phyloP scores from a whole-genome alignment of 2,888 invertebrate species.

The Salpingus planirostris region DNA sequence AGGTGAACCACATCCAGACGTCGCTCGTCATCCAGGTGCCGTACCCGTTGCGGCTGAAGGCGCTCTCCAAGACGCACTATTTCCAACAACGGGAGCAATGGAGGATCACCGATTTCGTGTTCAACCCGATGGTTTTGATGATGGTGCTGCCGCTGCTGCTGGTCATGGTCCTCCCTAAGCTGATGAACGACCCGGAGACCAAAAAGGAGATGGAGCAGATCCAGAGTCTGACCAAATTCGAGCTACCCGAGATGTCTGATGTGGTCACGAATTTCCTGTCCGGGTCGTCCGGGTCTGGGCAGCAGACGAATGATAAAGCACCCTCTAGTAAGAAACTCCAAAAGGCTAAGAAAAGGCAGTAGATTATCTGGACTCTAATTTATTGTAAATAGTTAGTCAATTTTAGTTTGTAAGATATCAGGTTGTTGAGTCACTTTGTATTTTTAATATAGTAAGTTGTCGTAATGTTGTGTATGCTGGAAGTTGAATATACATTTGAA shows the following conservation, averaged over 20 bases:
- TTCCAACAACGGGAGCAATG: conserved; percentile 95
- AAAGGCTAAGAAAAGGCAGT: conserved; percentile 33
- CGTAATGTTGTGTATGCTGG: too few species aligned
- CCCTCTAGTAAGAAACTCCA: conserved; percentile 28
- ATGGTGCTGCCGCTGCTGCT: conserved; percentile 88
- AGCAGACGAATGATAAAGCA: conserved; percentile 10
- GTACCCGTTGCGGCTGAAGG: conserved; percentile 86
- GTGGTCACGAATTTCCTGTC: conserved; percentile 81
- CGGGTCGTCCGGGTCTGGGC: conserved; percentile 54
- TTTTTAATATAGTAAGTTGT: too few species aligned
- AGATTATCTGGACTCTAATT: conserved; percentile 2
- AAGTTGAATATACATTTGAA: too few species aligned
- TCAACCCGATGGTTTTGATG: conserved; percentile 97
- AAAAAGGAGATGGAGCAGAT: conserved; percentile 92
- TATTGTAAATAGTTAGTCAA: neutral
- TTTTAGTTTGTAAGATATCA: neutral
- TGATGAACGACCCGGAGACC: conserved; percentile 97
- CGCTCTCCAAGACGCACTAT: conserved; percentile 68
- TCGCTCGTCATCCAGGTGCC: conserved; percentile 82
- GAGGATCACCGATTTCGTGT: conserved; percentile 91
- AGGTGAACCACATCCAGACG: conserved; percentile 89
- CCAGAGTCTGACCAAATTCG: conserved; percentile 70
- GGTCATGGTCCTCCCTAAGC: conserved; percentile 87
- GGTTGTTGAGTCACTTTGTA: neutral
- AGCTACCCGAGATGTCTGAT: conserved; percentile 94